Base-by-base conservation (phyloP, 64 coral and sea anemone species). In the Trachythela sp. region DNA sequence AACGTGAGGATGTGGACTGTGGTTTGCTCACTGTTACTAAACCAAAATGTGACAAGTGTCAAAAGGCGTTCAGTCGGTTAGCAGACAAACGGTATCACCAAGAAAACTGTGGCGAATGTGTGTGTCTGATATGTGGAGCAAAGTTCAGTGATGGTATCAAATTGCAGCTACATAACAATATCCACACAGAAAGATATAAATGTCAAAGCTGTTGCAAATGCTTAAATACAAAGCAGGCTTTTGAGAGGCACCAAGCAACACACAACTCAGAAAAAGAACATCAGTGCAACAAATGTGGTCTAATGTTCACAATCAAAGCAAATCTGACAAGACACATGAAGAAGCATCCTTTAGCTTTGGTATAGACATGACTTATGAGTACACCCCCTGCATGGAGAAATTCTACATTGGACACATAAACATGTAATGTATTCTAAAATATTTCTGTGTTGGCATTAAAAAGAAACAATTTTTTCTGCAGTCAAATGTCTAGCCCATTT, bases 11-110 rank as follows among this genome's bases (percentile, higher is more conserved):
- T 64, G 24, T 27, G 13, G 56, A 64, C 20, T 64, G 56, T 64
- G 17, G 56, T 26, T 64, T 64, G 56, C 20, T 0, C 15, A 26
- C 24, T n/a, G 8, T 7, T 24, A 20, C 56, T 18, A 45, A 45
- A 11, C 56, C 56, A 64, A 27, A 20, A 64, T 64, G 56, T 64
- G 56, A 64, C 8, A 64, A 64, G 24, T 26, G 56, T 27, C 56
- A 64, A 5, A 9, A 64, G 26, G 56, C 22, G 13, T 64, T 64
- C 24, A 64, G 56, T 64, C 56, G 56, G 26, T 18, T 37, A 34
- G 33, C 75, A 80, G 75, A 80, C 34, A 80, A 35, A 80, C 31
- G 75, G 33, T 80, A 80, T 30, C 75, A 80, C 33, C 75, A 80
- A 80, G 33, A 35, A 36, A 80, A 80, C 35, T 80, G 75, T 36